These are phyloP conservation scores for Morpho deidamia DNA, from an alignment of 2,888 invertebrate species.

Conservation along the genomic window DNA sequence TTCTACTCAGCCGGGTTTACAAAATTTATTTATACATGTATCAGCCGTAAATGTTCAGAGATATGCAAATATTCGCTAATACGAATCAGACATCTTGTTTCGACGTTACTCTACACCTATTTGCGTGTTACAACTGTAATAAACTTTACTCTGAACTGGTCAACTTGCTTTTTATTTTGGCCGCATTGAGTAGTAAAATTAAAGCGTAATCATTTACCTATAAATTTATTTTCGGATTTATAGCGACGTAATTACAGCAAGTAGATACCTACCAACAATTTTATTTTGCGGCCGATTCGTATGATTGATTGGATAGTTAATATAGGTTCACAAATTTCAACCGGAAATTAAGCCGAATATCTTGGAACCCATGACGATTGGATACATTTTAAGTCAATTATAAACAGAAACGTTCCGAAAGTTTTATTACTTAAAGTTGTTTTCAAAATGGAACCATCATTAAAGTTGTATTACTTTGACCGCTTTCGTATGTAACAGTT, in stretches of 20 bases:
- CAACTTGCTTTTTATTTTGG: constrained; percentile 7
- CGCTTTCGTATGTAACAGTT: too few relatives aligned
- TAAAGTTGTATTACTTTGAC: too few relatives aligned
- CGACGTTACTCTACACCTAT: constrained; percentile 14
- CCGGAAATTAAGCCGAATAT: constrained; percentile 23
- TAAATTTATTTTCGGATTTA: constrained; percentile 20
- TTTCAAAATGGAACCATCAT: background rate
- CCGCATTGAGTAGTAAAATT: constrained; percentile 8
- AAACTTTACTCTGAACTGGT: constrained; percentile 6
- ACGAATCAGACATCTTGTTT: background rate
- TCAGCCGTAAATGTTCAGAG: too few relatives aligned
- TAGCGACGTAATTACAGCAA: constrained; percentile 16
- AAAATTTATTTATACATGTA: too few relatives aligned
- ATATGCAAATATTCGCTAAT: too few relatives aligned
- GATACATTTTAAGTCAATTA: constrained; percentile 5
- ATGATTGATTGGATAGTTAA: constrained; percentile 20
- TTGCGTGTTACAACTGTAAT: constrained; percentile 13
- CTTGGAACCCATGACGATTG: constrained; percentile 13
- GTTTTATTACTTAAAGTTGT: background rate
- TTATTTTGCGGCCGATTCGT: constrained; percentile 8
- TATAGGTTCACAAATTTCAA: constrained; percentile 18
- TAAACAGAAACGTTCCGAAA: background rate
- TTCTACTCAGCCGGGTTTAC: too few relatives aligned
- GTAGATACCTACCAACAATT: background rate
- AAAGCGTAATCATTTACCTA: constrained; percentile 11